Evolutionary conservation across 2,113 vertebrate species (phyloP).

Genomic region (human): DNA sequence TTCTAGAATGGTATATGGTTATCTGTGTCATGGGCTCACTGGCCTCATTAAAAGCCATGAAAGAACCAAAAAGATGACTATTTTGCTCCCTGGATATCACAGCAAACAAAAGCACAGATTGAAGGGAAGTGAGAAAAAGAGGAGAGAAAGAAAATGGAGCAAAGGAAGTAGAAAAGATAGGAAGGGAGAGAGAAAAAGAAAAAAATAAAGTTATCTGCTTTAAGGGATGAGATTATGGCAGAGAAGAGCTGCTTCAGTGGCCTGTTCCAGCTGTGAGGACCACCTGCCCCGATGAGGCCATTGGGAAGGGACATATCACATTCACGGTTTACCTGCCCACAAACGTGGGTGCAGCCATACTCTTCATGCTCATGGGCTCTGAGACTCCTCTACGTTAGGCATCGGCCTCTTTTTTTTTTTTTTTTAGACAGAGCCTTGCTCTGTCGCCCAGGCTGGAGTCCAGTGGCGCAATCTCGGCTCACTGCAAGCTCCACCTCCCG

Average conservation of each 20-base stretch:
- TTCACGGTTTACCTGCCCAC: no score
- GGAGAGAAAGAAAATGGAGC: not conserved
- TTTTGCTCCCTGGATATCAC: not conserved
- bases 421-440: no score
- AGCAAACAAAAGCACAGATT: not conserved
- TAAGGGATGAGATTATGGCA: not conserved
- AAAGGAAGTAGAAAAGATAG: not conserved
- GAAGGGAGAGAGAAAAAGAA: no score
- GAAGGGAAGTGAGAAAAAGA: not conserved
- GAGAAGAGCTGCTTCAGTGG: not conserved
- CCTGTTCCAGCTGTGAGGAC: not conserved
- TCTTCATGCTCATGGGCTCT: no score
- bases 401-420: not conserved
- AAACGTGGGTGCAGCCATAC: not conserved
- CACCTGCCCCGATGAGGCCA: accelerated
- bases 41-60: not conserved
- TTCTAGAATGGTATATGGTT: not conserved
- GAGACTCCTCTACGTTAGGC: not conserved
- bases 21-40: accelerated
- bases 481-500: no score
- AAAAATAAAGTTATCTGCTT: not conserved
- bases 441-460: no score
- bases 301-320: not conserved
- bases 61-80: not conserved
- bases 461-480: no score